Base-by-base conservation (phyloP, 2,113 vertebrate species). In the Pluvialis apricaria region DNA sequence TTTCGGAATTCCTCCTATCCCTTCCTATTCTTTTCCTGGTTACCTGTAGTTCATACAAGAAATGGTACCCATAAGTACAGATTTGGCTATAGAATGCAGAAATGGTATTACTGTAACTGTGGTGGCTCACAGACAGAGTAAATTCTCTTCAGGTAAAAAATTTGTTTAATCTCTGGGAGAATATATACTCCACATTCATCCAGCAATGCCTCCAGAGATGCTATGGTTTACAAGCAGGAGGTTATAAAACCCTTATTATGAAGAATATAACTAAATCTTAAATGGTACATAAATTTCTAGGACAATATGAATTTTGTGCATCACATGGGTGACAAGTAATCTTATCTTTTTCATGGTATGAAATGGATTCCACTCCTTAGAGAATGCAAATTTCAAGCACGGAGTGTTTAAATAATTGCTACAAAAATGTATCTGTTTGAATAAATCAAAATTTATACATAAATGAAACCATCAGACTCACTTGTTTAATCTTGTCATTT, bases 21-120 rank as follows among this genome's bases (percentile, higher is more conserved):
- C 5, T 82, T 84, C 38, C 11, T 11, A 22, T 20, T 44, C 18
- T 72, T 66, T 68, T 77, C 12, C 40, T 45, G 9, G 10, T 44
- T 61, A 26, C 34, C 31, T 72, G 47, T 44, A 36, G 22, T n/a
- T 77, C 24, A 44, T 64, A 25, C 15, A 76, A 68, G 42, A 90
- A 71, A 34, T 17, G 2, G 17, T 49, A 64, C 4, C 64, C 2
- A 1, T 40, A 26, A 64, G 1, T 40, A 7, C 1, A 38, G 38
- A 42, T 86, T 18, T 78, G 51, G 12, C 29, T 73, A 54, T 22
- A 61, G 24, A 66, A 75, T 5, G 13, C 8, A 57, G 44, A 11
- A 0, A 0, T 14, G 29, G 32, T 17, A 20, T 13, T 45, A 38
- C 16, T 45, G 18, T 22, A 70, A 61, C 17, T 2, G 2, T 3